These are phyloP conservation scores for Dipodomys spectabilis DNA, from an alignment of 2,113 vertebrate species.

Conservation along the genomic window DNA sequence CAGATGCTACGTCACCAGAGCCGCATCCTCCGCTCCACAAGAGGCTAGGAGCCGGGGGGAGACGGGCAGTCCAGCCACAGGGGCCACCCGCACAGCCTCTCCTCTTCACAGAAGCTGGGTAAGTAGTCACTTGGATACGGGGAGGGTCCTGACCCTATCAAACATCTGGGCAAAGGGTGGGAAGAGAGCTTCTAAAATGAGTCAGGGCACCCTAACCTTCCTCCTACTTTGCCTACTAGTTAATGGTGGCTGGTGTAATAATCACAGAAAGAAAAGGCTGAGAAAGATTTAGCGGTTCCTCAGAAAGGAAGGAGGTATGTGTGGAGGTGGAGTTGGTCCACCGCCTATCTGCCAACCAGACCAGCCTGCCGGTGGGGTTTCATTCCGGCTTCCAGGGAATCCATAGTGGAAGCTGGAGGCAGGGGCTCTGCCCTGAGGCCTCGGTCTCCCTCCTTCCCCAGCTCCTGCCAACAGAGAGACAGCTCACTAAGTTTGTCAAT, in stretches of 20 bases:
- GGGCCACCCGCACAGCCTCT: neutral
- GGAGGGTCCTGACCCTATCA: neutral
- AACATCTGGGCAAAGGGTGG: neutral
- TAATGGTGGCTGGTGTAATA: conserved; percentile 56
- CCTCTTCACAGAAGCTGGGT: conserved; percentile 43
- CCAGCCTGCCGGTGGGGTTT: neutral
- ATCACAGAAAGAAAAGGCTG: conserved; percentile 47
- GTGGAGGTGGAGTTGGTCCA: neutral
- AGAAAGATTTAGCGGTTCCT: neutral
- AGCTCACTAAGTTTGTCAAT: conserved; percentile 78
- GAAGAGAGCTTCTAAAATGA: neutral
- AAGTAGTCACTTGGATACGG: conserved; percentile 39
- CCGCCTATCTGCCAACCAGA: neutral
- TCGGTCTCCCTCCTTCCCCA: neutral
- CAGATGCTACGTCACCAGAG: conserved; percentile 89
- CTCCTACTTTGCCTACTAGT: conserved; percentile 10
- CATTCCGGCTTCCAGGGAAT: neutral
- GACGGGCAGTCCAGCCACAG: conserved; percentile 80
- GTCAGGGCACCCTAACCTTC: neutral
- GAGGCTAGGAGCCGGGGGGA: conserved; percentile 83
- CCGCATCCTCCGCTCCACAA: conserved; percentile 88
- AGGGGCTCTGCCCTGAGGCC: neutral
- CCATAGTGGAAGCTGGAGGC: neutral
- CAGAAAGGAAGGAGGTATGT: neutral
- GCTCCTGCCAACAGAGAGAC: conserved; percentile 26